Conservation (phyloP, 2,113 vertebrate genomes). For the Nothobranchius furzeri region DNA sequence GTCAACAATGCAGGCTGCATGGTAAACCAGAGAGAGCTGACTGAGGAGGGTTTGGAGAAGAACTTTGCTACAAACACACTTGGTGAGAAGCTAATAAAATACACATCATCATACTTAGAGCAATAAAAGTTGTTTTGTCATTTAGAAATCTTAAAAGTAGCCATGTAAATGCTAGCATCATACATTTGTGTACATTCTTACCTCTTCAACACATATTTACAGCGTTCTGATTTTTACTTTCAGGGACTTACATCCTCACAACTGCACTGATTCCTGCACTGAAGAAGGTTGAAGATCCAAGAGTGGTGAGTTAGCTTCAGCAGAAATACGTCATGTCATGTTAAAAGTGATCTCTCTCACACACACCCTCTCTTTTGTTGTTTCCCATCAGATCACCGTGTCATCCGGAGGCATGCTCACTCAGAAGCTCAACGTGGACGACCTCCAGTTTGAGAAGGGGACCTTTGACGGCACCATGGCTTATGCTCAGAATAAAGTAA, state of each 20-base stretch:
- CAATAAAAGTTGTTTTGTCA: no score
- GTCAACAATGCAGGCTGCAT: constrained; percentile 88
- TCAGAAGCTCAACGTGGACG: constrained; percentile 83
- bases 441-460: constrained; percentile 84
- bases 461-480: constrained; percentile 86
- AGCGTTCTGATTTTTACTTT: neutral
- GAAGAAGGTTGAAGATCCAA: constrained; percentile 78
- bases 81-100: constrained; percentile 66
- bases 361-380: neutral
- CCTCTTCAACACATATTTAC: no score
- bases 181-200: no score
- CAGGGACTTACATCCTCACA: constrained; percentile 86
- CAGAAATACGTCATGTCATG: neutral
- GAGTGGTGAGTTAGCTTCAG: constrained; percentile 80
- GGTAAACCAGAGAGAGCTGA: constrained; percentile 85
- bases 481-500: constrained; percentile 90
- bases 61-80: constrained; percentile 88
- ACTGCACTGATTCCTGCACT: constrained; percentile 81
- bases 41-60: constrained; percentile 85
- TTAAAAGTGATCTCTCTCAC: no score
- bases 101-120: neutral
- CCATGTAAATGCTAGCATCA: no score
- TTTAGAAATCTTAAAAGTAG: no score
- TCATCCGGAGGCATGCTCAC: constrained; percentile 91
- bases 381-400: constrained; percentile 79